Percentiles rank a stretch among this genome's conserved stretches.
Evolutionary conservation across 2,113 vertebrate genomes (phyloP).

Genomic region (Stercorarius parasiticus): DNA sequence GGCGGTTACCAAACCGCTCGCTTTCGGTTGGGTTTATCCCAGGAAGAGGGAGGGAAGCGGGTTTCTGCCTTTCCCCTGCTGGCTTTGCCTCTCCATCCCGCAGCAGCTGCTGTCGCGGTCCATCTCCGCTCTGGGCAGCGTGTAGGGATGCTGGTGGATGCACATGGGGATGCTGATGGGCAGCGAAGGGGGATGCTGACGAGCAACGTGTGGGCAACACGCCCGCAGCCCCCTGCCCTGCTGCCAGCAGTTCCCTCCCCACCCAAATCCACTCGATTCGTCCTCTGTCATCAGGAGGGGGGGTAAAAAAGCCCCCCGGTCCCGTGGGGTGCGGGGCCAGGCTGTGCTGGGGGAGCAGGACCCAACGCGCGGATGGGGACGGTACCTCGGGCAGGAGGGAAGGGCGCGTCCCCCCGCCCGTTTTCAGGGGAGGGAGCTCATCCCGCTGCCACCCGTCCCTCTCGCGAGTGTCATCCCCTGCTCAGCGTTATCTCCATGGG

Average conservation of each 20-base stretch:
- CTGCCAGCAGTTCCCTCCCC: not conserved
- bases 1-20: not conserved
- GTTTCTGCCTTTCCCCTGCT: not conserved
- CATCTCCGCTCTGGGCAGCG: accelerated
- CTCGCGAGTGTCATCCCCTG: accelerated
- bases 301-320: not conserved
- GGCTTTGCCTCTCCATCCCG: not conserved
- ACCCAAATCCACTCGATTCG: accelerated
- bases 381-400: not conserved
- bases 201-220: not conserved
- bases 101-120: not conserved
- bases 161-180: not conserved
- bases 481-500: not conserved
- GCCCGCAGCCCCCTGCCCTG: not conserved
- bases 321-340: accelerated
- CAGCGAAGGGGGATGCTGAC: too few relatives aligned
- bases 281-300: not conserved
- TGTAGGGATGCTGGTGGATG: not conserved
- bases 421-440: not conserved
- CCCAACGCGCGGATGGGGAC: not conserved
- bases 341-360: not conserved
- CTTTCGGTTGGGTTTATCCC: not conserved
- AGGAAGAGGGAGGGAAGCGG: not conserved
- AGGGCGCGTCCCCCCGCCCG: accelerated
- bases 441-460: not conserved